Base-by-base conservation (phyloP, 1,140 invertebrate genomes). In the Drosophila lacteicornis region DNA sequence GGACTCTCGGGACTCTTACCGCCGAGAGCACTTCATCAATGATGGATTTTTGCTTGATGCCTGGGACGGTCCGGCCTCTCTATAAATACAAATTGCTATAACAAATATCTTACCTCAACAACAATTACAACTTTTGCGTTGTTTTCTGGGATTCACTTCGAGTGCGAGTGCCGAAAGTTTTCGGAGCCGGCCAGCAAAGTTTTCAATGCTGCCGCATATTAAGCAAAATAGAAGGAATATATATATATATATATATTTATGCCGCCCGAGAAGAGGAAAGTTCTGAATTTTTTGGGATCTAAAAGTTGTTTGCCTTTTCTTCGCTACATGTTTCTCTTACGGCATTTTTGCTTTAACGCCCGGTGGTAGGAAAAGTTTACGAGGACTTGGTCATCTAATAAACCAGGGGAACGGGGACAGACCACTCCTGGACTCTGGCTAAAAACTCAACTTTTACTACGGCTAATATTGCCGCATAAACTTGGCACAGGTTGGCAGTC, bases 121-220 rank as follows among this genome's bases (percentile, higher is more conserved):
- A 82, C 85, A 90, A 88, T 88, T 90, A 85, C 75, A 88, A 88
- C 81, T 90, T 90, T 79, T 73, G 43, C 42, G 33, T 61, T 71
- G 57, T 71, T 70, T 70, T 57, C 25, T 55, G 46, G 38, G 25
- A 66, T 56, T 78, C 40, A 61, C 58, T 67, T 69, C 61, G 43
- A 50, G 50, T 19, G 15, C 63, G 30, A 50, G 46, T 19, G 15
- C 63, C 19, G 59, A 82, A 88, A 84, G 63, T 88, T 88, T 88
- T 66, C 0, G 36, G 43, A 79, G 66, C 17, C 60, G 66, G 50
- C 60, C 58, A 57, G 53, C 47, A 80, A 87, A 85, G 81, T 88
- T 90, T 90, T 79, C 85, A 85, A 80, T 88, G 81, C 70, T 68
- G 78, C 84, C 80, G 85, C 85, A 87, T 87, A 87, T 87, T 87